Evolutionary conservation across 2,113 vertebrate species (phyloP).

Genomic region (Mellivora capensis): DNA sequence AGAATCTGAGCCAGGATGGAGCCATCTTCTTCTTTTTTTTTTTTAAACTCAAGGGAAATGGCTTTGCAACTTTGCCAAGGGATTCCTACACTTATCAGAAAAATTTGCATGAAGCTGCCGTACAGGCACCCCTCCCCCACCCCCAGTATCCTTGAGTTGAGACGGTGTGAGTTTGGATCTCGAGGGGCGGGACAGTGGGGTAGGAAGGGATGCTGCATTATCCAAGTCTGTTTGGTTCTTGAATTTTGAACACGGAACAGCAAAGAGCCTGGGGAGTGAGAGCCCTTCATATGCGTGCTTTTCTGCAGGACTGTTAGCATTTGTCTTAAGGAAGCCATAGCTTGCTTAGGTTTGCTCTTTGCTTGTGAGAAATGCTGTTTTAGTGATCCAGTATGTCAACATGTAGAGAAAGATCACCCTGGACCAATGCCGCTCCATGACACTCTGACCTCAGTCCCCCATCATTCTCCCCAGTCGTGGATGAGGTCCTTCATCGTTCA

Average conservation of each 20-base stretch:
- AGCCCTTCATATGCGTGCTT: neutral
- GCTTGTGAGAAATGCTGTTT: neutral
- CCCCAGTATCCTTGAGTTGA: neutral
- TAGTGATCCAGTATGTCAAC: neutral
- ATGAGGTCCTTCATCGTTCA: neutral
- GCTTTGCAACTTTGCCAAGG: neutral
- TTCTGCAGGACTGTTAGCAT: neutral
- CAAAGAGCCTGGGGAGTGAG: neutral
- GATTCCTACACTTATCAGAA: neutral
- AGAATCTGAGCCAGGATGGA: neutral
- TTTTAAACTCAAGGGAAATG: neutral
- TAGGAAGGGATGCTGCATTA: neutral
- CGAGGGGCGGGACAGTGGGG: neutral
- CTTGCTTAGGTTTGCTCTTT: neutral
- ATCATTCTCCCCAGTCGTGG: neutral
- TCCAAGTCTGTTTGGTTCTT: neutral
- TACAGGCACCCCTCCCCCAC: neutral
- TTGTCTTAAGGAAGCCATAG: neutral
- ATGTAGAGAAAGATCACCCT: neutral
- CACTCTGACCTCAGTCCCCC: rapidly evolving
- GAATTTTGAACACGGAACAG: neutral
- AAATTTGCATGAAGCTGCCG: neutral
- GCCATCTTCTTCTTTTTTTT: neutral
- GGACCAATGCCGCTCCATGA: neutral
- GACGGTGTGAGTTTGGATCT: neutral